Evolutionary conservation across 2,113 vertebrate species (phyloP), one percentile per base, ranked within the genome.

Genomic region (Tychaedon coryphoeus): DNA sequence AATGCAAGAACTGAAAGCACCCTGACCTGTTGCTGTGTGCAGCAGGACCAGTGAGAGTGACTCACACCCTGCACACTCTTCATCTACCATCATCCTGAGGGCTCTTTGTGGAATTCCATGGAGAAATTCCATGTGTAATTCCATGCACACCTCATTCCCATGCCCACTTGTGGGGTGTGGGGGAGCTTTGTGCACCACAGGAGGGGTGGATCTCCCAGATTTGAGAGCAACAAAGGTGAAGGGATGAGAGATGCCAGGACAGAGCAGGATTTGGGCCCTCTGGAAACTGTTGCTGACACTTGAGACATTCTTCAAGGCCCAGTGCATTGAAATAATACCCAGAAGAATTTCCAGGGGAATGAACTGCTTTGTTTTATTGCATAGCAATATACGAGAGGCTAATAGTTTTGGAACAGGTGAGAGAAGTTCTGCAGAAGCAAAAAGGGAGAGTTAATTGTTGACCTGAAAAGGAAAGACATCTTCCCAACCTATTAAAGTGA

Each of bases 91-190:
- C 56, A 11, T 9, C 28, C 15, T 2, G 5, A 5, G 3, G 7
- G 34, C 22, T 16, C 23, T 16, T 12, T 2, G 10, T 6, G 23
- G 48, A 47, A 40, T 64, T n/a, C 62, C 20, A 0, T 23, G 20
- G n/a, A 31, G 24, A 38, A 74, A 53, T 45, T 28, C 4, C 0
- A 1, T 4, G 12, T 45, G 26, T 4, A 33, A 18, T 19, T n/a
- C 70, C n/a, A 6, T 22, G 28, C 28, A 40, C 3, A 6, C 1
- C 0, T 29, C 0, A 2, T n/a, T 58, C 28, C 33, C 13, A 2
- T 17, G 53, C 28, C 24, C 0, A 0, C 0, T 0, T 12, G 18
- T 5, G 3, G 18, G 23, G 14, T 11, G 3, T 4, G 8, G 8
- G 19, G 24, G 40, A 69, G 22, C 31, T 4, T 1, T 4, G 51